These are phyloP conservation scores for Anarrhichthys ocellatus DNA, from an alignment of 2,113 vertebrate species.

Conservation along the genomic window DNA sequence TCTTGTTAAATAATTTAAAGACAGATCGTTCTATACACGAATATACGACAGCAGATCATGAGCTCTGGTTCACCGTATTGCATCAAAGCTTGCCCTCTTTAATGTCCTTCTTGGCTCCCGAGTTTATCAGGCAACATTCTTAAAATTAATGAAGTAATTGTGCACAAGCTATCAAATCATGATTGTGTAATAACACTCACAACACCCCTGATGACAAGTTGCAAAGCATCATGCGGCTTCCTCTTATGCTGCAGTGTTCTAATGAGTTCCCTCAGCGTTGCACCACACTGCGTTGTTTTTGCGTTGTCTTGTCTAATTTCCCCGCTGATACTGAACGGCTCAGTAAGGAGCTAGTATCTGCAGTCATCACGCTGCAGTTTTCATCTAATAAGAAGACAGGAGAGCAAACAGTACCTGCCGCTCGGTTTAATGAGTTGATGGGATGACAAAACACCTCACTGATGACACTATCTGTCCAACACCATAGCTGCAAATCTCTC, in stretches of 20 bases:
- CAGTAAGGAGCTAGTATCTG: slow-evolving; percentile 59
- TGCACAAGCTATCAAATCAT: slow-evolving; percentile 62
- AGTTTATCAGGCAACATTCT: slow-evolving; percentile 26
- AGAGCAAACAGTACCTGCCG: slow-evolving; percentile 59
- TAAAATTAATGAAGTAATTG: slow-evolving; percentile 64
- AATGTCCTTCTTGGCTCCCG: background rate
- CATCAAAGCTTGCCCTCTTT: background rate
- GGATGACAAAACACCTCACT: slow-evolving; percentile 46
- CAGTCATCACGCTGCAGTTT: slow-evolving; percentile 55
- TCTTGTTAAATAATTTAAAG: slow-evolving; percentile 5
- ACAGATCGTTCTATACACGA: background rate
- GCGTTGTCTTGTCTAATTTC: slow-evolving; percentile 71
- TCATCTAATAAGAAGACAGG: slow-evolving; percentile 59
- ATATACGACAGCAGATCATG: background rate
- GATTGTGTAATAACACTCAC: slow-evolving; percentile 65
- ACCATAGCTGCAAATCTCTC: slow-evolving; percentile 30
- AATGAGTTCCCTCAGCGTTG: slow-evolving; percentile 69
- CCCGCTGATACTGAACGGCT: slow-evolving; percentile 51
- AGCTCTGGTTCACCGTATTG: background rate
- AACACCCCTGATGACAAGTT: slow-evolving; percentile 53
- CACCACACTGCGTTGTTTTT: slow-evolving; percentile 72
- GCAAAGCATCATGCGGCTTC: slow-evolving; percentile 60
- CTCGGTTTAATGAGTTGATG: slow-evolving; percentile 67
- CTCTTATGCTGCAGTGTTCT: slow-evolving; percentile 51
- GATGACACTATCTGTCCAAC: slow-evolving; percentile 36